phyloP scores from a whole-genome alignment of 2,797 vertebrate genomes.

The Hydrocynus forskahlii region DNA sequence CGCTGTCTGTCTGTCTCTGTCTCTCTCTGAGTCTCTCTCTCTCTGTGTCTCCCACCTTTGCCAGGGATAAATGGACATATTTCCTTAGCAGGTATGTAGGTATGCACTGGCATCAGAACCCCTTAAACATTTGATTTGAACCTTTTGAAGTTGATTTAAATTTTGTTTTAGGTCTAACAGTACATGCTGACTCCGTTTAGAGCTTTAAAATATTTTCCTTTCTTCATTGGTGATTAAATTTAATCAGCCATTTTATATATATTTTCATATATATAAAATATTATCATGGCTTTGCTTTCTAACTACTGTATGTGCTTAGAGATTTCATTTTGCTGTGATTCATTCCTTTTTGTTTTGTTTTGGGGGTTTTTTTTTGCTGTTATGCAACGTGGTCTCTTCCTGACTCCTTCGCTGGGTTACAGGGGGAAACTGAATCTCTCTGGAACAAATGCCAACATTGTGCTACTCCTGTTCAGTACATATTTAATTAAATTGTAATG shows the following conservation, averaged over 20 bases:
- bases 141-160: not conserved
- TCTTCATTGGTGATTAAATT: slow-evolving; percentile 18
- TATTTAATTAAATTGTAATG: slow-evolving; percentile 52
- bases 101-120: slow-evolving; percentile 49
- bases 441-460: slow-evolving; percentile 32
- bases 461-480: slow-evolving; percentile 38
- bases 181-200: not conserved
- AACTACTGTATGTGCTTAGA: slow-evolving; percentile 57
- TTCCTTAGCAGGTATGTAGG: slow-evolving; percentile 50
- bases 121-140: slow-evolving; percentile 16
- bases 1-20: no score
- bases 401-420: not conserved
- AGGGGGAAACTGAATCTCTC: slow-evolving; percentile 21
- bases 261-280: slow-evolving; percentile 2
- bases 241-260: slow-evolving; percentile 28
- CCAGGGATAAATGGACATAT: slow-evolving; percentile 46
- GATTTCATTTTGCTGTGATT: not conserved
- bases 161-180: slow-evolving; percentile 11
- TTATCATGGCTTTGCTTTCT: slow-evolving; percentile 46
- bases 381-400: slow-evolving; percentile 54
- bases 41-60: not conserved
- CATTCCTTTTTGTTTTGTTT: no score
- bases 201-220: slow-evolving; percentile 19
- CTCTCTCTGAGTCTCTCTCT: no score
- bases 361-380: slow-evolving; percentile 31